A percentile compares a stretch with the other conserved stretches of the same genome.
phyloP scores from a whole-genome alignment of 2,888 invertebrate genomes.

The Cartodere bifasciata region DNA sequence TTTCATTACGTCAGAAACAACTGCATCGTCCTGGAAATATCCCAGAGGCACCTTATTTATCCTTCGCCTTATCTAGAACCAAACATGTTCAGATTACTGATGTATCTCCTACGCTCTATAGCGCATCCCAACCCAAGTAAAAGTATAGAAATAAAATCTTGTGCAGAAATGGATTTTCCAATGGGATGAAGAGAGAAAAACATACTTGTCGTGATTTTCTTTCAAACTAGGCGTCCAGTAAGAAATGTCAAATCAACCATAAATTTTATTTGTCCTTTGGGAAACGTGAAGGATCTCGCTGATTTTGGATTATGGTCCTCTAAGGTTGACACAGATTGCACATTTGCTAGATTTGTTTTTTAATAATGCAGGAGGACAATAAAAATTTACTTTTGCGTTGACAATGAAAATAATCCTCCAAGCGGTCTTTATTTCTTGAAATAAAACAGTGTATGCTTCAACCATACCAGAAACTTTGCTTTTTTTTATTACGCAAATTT shows the following conservation, averaged over 20 bases:
- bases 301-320: conserved; percentile 7
- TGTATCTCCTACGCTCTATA: conserved; percentile 12
- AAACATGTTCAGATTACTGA: conserved; percentile 21
- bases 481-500: no score
- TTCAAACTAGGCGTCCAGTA: conserved; percentile 5
- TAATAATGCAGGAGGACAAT: conserved; percentile 12
- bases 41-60: conserved; percentile 22
- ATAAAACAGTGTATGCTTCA: no score
- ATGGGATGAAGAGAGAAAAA: neutral
- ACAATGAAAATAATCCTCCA: no score
- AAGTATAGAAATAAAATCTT: neutral
- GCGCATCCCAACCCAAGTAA: conserved; percentile 3
- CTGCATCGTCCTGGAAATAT: no score
- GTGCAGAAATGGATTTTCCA: neutral
- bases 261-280: conserved; percentile 42
- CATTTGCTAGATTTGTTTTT: conserved; percentile 11
- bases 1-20: no score
- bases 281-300: conserved; percentile 21
- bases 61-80: conserved; percentile 15
- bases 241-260: conserved; percentile 41
- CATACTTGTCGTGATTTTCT: conserved; percentile 10
- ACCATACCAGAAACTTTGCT: no score
- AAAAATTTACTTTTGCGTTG: no score
- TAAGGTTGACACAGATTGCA: conserved; percentile 11
- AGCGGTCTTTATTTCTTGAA: no score